Evolutionary conservation across 1,140 invertebrate species (phyloP).

Genomic region (Polyergus mexicanus): DNA sequence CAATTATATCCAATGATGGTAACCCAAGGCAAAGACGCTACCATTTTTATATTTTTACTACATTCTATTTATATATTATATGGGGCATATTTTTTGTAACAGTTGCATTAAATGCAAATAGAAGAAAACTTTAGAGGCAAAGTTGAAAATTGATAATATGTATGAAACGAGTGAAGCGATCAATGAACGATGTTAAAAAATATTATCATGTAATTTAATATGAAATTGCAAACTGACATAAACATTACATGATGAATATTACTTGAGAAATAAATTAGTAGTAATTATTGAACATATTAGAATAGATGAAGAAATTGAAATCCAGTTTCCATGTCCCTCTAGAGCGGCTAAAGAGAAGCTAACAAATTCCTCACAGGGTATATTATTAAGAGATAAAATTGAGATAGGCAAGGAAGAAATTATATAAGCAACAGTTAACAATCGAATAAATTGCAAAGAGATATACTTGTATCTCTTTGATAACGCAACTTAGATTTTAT

Average conservation of each 20-base stretch:
- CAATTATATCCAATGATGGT: slow-evolving; percentile 70
- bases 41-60: slow-evolving; percentile 69
- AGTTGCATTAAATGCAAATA: slow-evolving; percentile 65
- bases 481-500: too few relatives aligned
- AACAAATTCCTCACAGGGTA: background rate
- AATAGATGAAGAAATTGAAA: background rate
- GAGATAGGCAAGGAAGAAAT: background rate
- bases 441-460: background rate
- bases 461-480: background rate
- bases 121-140: slow-evolving; percentile 20
- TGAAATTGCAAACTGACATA: background rate
- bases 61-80: too few relatives aligned
- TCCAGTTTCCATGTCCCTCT: slow-evolving; percentile 21
- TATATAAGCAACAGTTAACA: background rate
- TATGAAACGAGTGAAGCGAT: slow-evolving; percentile 3
- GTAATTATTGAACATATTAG: background rate
- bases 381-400: background rate
- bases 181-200: background rate
- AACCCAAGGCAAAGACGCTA: background rate
- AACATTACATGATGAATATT: background rate
- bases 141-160: background rate
- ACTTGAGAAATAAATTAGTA: background rate
- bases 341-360: slow-evolving; percentile 8
- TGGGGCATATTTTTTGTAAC: slow-evolving; percentile 65
- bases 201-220: background rate